These are phyloP conservation scores for Drosophila orosa DNA, from an alignment of 1,140 invertebrate genomes.

Conservation along the genomic window DNA sequence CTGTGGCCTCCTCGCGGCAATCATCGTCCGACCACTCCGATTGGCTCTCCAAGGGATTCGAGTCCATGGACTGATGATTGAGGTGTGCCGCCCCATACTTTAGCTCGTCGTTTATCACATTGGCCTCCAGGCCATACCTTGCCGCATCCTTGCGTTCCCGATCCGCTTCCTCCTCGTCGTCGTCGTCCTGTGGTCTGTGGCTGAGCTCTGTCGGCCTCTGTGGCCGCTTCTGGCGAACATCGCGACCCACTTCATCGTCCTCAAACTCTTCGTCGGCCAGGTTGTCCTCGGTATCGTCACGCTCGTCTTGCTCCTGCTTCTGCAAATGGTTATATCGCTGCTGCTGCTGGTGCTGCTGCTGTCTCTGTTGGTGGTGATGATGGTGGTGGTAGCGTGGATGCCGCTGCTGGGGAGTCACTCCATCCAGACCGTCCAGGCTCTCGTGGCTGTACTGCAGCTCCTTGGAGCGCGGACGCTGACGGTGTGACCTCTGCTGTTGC, in stretches of 20 bases:
- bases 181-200: conserved; percentile 23
- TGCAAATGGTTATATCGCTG: conserved; percentile 66
- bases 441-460: conserved; percentile 79
- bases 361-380: conserved; percentile 59
- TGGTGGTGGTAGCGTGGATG: conserved; percentile 68
- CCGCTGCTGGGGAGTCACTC: conserved; percentile 40
- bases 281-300: conserved; percentile 82
- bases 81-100: conserved; percentile 83
- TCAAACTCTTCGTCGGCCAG: conserved; percentile 83
- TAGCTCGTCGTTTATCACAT: conserved; percentile 84
- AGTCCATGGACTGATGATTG: conserved; percentile 83
- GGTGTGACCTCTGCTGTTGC: conserved; percentile 59
- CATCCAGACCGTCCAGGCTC: conserved; percentile 68
- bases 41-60: conserved; percentile 86
- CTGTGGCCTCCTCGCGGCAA: conserved; percentile 84
- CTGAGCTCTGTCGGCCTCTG: conserved; percentile 26
- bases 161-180: conserved; percentile 25
- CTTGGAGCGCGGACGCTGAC: conserved; percentile 77
- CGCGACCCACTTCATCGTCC: conserved; percentile 80
- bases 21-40: conserved; percentile 92
- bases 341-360: conserved; percentile 54
- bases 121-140: conserved; percentile 67
- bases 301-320: conserved; percentile 72
- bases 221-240: conserved; percentile 76
- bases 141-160: conserved; percentile 27